Conservation (phyloP, 2,888 invertebrate species). For the Agrochola litura region DNA sequence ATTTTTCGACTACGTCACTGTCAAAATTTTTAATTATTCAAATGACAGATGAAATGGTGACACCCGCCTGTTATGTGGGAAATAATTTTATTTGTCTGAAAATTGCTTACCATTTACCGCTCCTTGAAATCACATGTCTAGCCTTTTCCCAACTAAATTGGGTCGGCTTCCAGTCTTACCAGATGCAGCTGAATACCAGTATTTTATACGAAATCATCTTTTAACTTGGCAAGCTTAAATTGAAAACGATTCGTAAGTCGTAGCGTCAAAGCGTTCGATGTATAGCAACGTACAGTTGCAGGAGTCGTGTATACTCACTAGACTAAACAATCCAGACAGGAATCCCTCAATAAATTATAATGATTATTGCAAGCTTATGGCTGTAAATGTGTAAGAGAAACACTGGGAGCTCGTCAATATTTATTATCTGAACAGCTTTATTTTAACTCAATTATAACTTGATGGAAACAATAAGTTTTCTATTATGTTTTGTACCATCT, state of each 20-base stretch:
- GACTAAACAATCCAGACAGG: constrained; percentile 41
- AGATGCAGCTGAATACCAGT: not conserved
- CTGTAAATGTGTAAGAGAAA: constrained; percentile 16
- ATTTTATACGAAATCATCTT: not conserved
- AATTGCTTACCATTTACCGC: too few species aligned
- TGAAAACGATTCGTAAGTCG: not conserved
- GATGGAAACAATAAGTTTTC: too few species aligned
- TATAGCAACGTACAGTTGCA: not conserved
- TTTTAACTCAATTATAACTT: not conserved
- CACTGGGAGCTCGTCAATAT: not conserved
- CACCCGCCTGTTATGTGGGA: too few species aligned
- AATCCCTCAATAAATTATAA: constrained; percentile 41
- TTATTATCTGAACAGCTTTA: constrained; percentile 14
- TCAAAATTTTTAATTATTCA: too few species aligned
- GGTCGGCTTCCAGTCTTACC: not conserved
- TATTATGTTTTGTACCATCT: not conserved
- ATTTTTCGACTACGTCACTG: too few species aligned
- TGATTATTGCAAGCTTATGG: constrained; percentile 41
- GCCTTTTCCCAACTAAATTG: too few species aligned
- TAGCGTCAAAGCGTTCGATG: not conserved
- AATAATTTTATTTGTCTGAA: too few species aligned
- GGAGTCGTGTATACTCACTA: not conserved
- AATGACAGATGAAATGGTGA: too few species aligned
- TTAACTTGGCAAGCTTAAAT: not conserved
- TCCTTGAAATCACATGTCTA: too few species aligned